These are phyloP conservation scores for Augiades crinisus DNA, from an alignment of 2,888 invertebrate genomes.

Conservation along the genomic window DNA sequence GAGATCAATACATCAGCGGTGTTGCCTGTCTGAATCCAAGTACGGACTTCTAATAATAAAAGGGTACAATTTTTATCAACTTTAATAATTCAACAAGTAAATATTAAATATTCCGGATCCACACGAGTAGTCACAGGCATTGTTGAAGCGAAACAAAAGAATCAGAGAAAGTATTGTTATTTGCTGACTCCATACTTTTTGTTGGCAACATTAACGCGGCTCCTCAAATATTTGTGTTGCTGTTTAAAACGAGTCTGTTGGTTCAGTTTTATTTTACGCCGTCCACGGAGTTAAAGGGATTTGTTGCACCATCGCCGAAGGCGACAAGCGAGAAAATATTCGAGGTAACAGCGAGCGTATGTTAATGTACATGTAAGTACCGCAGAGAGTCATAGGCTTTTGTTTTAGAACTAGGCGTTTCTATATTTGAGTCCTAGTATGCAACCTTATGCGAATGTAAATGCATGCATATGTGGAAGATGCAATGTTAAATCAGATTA, in stretches of 20 bases:
- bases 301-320: neutral
- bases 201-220: constrained; percentile 18
- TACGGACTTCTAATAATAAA: too few relatives aligned
- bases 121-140: neutral
- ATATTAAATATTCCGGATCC: neutral
- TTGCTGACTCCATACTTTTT: constrained; percentile 17
- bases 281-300: constrained; percentile 3
- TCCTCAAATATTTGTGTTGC: constrained; percentile 23
- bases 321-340: neutral
- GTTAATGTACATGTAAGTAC: too few relatives aligned
- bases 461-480: too few relatives aligned
- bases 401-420: too few relatives aligned
- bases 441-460: too few relatives aligned
- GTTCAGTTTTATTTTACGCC: constrained; percentile 17
- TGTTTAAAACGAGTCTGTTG: constrained; percentile 18
- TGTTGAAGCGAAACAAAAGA: constrained; percentile 5
- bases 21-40: too few relatives aligned
- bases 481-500: too few relatives aligned
- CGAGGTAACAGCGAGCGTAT: too few relatives aligned
- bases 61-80: too few relatives aligned
- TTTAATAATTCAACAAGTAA: neutral
- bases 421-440: too few relatives aligned
- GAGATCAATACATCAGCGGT: too few relatives aligned
- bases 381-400: too few relatives aligned
- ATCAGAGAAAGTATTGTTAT: constrained; percentile 9